Conservation (phyloP, 2,113 vertebrate genomes). For the Coptodon rendalli region DNA sequence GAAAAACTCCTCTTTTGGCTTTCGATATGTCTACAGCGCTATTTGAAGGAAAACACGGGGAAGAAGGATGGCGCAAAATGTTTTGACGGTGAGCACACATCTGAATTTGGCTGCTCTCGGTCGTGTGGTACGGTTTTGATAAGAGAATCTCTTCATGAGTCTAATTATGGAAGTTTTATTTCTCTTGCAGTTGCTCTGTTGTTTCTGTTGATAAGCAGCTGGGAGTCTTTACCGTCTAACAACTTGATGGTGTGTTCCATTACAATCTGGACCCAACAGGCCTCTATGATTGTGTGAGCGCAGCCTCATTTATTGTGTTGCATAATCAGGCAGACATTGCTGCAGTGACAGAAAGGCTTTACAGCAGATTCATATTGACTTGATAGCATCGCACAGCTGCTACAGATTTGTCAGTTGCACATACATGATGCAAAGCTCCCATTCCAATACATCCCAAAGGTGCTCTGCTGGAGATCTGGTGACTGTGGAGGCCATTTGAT, state of each 20-base stretch:
- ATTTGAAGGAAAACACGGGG: background rate
- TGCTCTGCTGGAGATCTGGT: background rate
- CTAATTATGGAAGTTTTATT: background rate
- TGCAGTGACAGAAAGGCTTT: background rate
- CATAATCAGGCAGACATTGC: constrained; percentile 16
- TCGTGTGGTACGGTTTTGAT: background rate
- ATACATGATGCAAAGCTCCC: background rate
- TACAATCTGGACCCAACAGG: background rate
- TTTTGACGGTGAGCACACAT: background rate
- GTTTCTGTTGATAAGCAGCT: background rate
- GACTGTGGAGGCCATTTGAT: background rate
- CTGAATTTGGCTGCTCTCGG: background rate
- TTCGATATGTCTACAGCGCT: background rate
- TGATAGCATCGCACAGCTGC: background rate
- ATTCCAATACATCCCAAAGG: background rate
- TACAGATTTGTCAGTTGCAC: background rate
- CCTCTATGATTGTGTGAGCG: background rate
- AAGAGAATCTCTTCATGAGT: background rate
- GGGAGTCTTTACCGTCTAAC: background rate
- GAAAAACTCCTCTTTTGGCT: background rate
- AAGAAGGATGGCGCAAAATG: background rate
- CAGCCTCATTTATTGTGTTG: constrained; percentile 17
- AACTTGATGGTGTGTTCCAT: background rate
- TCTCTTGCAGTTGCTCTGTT: background rate
- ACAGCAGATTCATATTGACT: background rate